phyloP scores from a whole-genome alignment of 2,113 vertebrate genomes.

The Clarias macrocephalus region DNA sequence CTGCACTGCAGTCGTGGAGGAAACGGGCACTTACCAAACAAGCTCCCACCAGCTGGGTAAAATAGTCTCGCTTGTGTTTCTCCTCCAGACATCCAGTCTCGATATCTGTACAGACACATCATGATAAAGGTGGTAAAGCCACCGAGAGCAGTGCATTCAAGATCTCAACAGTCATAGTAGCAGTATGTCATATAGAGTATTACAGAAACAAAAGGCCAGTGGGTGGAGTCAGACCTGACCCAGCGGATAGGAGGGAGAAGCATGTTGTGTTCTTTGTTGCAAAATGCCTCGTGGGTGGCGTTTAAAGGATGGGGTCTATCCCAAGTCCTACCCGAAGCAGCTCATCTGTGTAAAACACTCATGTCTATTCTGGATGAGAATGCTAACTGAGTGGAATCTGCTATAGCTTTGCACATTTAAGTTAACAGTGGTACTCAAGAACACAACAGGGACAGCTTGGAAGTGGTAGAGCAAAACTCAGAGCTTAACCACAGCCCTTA shows the following conservation, averaged over 20 bases:
- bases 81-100: constrained; percentile 96
- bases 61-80: constrained; percentile 94
- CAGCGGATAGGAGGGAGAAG: background rate
- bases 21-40: constrained; percentile 85
- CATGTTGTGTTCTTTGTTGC: background rate
- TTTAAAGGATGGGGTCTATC: too few relatives aligned
- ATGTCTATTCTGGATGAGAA: background rate
- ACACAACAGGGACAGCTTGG: background rate
- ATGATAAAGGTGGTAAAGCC: background rate
- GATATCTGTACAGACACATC: constrained; percentile 77
- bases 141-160: background rate
- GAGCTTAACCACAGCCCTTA: background rate
- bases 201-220: background rate
- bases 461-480: background rate
- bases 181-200: background rate
- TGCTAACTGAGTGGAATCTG: background rate
- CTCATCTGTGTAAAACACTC: background rate
- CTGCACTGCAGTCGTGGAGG: constrained; percentile 42
- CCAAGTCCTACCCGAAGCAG: background rate
- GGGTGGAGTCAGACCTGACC: background rate
- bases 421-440: background rate
- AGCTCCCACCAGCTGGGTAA: constrained; percentile 91
- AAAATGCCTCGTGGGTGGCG: background rate
- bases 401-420: background rate
- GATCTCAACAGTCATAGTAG: background rate